These are phyloP conservation scores for Neotoma lepida DNA, from an alignment of 2,113 vertebrate genomes.

Conservation along the genomic window DNA sequence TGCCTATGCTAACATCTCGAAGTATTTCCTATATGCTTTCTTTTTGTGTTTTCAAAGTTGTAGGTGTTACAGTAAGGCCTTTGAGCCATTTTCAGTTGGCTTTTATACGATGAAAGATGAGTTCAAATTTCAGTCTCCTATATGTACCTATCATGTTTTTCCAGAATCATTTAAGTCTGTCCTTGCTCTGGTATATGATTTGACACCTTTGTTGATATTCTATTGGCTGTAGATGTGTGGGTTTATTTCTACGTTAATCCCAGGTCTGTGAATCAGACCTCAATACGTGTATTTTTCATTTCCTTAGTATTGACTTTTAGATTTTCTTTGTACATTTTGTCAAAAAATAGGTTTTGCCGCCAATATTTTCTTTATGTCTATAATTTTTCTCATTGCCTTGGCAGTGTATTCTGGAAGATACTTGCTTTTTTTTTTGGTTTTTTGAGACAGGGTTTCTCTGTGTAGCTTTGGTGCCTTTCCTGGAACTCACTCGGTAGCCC, in stretches of 20 bases:
- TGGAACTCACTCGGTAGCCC: too few relatives aligned
- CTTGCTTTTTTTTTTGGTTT: too few relatives aligned
- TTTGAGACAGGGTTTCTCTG: too few relatives aligned
- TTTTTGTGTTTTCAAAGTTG: neutral
- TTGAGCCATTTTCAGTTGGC: neutral
- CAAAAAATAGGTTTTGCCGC: neutral
- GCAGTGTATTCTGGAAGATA: neutral
- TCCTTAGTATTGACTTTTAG: neutral
- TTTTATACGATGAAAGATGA: neutral
- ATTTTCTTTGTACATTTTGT: neutral
- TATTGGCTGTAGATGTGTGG: neutral
- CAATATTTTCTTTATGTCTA: neutral
- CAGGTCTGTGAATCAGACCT: neutral
- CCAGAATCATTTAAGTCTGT: neutral
- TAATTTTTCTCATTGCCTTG: neutral
- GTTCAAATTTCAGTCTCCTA: neutral
- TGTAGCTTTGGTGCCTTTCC: too few relatives aligned
- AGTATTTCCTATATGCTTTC: neutral
- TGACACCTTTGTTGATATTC: neutral
- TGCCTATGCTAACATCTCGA: neutral
- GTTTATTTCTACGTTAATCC: neutral
- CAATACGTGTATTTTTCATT: neutral
- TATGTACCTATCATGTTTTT: neutral
- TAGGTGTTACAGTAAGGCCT: neutral
- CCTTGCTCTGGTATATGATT: neutral